These are phyloP conservation scores for Alviniconcha marisindica DNA, from an alignment of 1,140 invertebrate species.

Conservation along the genomic window DNA sequence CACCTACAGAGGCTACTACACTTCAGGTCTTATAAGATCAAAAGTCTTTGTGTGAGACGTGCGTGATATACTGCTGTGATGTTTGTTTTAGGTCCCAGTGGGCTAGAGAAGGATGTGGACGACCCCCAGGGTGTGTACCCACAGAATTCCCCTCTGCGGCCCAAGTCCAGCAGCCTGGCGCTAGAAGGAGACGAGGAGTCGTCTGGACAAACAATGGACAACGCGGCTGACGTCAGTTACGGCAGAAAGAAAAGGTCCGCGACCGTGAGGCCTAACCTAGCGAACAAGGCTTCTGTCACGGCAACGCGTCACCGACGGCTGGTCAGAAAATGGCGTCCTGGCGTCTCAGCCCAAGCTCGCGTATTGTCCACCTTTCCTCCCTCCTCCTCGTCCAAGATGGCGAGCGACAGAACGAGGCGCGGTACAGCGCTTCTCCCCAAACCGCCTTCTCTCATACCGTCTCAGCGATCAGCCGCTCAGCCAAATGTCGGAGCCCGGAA, in stretches of 20 bases:
- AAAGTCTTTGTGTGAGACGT: too few relatives aligned
- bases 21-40: too few relatives aligned
- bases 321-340: neutral
- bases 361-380: too few relatives aligned
- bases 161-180: neutral
- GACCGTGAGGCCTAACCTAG: neutral
- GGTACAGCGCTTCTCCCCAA: neutral
- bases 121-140: conserved; percentile 25
- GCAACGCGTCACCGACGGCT: neutral
- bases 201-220: neutral
- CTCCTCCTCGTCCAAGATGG: too few relatives aligned
- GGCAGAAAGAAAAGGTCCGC: neutral
- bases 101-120: conserved; percentile 22
- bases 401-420: neutral
- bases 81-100: neutral
- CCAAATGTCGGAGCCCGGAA: neutral
- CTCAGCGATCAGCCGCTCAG: neutral
- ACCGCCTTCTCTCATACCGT: neutral
- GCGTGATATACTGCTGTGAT: neutral
- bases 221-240: neutral
- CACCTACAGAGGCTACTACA: too few relatives aligned
- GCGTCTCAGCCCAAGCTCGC: too few relatives aligned
- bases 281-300: neutral
- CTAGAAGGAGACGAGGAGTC: conserved; percentile 23
- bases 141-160: too few relatives aligned